Evolutionary conservation across 1,140 invertebrate species (phyloP), one percentile per base, ranked within the genome.

Genomic region (Zaprionus kolodkinae): DNA sequence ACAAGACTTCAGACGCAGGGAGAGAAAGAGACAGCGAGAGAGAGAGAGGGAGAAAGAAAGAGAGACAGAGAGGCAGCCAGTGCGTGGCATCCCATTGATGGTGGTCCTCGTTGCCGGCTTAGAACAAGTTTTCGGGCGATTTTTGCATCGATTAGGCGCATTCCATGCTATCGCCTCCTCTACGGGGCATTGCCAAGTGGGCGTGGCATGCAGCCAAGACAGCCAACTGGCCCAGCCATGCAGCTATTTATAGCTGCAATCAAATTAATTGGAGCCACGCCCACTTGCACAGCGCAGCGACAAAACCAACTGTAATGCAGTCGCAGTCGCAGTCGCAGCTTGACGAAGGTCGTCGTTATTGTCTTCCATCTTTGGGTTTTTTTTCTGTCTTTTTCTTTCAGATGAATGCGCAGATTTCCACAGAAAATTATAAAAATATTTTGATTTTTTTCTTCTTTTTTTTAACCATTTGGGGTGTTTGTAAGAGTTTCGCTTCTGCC

Each of bases 361-460:
- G 35, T 68, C 33, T 11, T 60, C 76, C 64, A 74, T 79, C 59
- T 70, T 30, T 76, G 17, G 21, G 1, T 55, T 36, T 61, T 63
- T 21, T 48, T 33, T 57, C 43, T 35, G 60, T 59, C n/a, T n/a
- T n/a, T 75, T 76, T 79, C 62, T 66, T 76, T 88, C 64, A 89
- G 84, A 88, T 87, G 84, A 87, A 88, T 84, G 85, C 84, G 84
- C 84, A 84, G 85, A 88, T 88, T 88, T 88, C 84, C 70, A 81
- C 76, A 89, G 85, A 88, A 88, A 83, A 72, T 79, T 38, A 62
- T 7, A 52, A 81, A 81, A 75, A 79, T 73, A 48, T 66, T 78
- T 61, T 76, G 43, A 43, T 56, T 72, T 38, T 43, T 48, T 50
- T 21, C 27, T 21, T 21, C 21, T 21, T 21, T 21, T 21, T 21